Conservation (phyloP, 2,113 vertebrate species). For the Planiliza haematocheilus region DNA sequence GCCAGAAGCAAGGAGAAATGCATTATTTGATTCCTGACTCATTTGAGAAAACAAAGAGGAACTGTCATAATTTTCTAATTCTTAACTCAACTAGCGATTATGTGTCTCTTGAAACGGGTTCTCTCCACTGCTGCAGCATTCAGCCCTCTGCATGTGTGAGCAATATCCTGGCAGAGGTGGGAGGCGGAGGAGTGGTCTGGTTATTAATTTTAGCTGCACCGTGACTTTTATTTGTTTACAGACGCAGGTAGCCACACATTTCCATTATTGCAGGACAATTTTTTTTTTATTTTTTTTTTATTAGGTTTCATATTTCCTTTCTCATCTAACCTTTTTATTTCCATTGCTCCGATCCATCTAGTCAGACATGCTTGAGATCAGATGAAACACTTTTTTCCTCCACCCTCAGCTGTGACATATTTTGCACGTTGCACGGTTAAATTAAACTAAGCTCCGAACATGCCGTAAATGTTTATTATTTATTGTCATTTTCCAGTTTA, state of each 20-base stretch:
- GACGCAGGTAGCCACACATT: constrained; percentile 21
- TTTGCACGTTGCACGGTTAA: too few relatives aligned
- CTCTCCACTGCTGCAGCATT: constrained; percentile 8
- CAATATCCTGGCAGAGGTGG: constrained; percentile 37
- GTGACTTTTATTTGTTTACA: constrained; percentile 51
- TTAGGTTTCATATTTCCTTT: constrained; percentile 14
- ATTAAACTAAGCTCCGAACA: too few relatives aligned
- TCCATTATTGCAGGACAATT: not conserved
- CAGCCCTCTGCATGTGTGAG: constrained; percentile 29
- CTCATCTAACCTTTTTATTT: not conserved
- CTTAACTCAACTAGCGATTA: constrained; percentile 40
- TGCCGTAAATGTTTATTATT: too few relatives aligned
- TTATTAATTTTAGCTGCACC: constrained; percentile 42
- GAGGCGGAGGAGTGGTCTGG: constrained; percentile 24
- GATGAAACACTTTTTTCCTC: not conserved
- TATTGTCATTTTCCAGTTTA: not conserved
- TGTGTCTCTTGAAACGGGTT: constrained; percentile 41
- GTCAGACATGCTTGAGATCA: not conserved
- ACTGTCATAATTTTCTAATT: constrained; percentile 51
- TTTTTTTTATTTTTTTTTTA: constrained; percentile 10
- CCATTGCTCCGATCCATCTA: constrained; percentile 13
- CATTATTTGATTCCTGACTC: constrained; percentile 53
- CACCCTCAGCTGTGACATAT: not conserved
- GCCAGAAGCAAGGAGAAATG: not conserved
- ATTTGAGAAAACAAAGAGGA: constrained; percentile 45